Base-by-base conservation (phyloP, 2,113 vertebrate species). In the Vicugna pacos region DNA sequence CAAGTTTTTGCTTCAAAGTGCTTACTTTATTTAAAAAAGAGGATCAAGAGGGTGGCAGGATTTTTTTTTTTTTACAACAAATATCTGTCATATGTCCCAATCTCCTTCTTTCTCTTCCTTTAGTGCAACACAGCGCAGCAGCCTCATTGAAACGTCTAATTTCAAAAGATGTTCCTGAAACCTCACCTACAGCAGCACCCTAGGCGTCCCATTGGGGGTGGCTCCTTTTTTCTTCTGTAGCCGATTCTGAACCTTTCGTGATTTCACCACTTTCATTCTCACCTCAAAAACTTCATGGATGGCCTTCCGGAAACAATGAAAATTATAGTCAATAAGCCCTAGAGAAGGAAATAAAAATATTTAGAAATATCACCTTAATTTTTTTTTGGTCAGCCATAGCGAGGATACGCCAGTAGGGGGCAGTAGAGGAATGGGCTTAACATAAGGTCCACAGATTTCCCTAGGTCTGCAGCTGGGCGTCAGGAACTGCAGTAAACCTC, bases 321-420 rank as follows among this genome's bases (percentile, higher is more conserved):
- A 99, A 98, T 99, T 99, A 98, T 99, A 99, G 99, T 99, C 99
- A 94, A 99, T 99, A 65, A 99, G 98, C 93, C 99, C 99, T 99
- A 97, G 75, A 64, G 81, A 82, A 95, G 70, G 95, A 88, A 95
- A 96, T 38, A 98, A 73, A 97, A 97, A 94, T 19, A 82, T 38
- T 80, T 76, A n/a, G 22, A 60, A 96, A 50, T n/a, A 11, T 46
- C 32, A 19, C 11, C 24, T 0, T 54, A n/a, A 76, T 6, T 14
- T 32, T 46, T 13, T 89, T 42, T 19, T 14, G 13, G 24, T 50
- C 26, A 22, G 30, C 20, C 5, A 30, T 35, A 8, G 22, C 24
- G 12, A 72, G 54, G 10, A 83, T 16, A 17, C 28, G 54, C 73
- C 72, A 96, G 73, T 15, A 91, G 91, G 30, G 88, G 85, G 91